Evolutionary conservation across 1,140 invertebrate genomes (phyloP).

Genomic region (Drosophila tani): DNA sequence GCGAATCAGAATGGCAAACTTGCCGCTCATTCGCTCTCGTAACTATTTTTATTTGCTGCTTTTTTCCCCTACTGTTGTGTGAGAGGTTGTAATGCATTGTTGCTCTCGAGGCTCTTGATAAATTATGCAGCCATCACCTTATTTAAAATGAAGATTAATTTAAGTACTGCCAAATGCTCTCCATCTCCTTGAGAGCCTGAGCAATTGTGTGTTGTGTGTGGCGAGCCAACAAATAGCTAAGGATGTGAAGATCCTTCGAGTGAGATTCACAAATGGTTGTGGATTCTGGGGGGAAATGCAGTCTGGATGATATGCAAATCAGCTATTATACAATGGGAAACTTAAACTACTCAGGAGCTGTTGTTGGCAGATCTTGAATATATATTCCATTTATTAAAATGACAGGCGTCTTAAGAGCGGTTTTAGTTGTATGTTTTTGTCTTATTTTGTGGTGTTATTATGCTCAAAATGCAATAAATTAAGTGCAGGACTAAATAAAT

Average conservation of each 20-base stretch:
- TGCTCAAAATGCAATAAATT: background rate
- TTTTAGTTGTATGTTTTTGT: background rate
- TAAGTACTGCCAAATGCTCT: constrained; percentile 42
- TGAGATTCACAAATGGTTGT: constrained; percentile 23
- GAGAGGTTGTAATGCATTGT: constrained; percentile 7
- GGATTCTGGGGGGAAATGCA: background rate
- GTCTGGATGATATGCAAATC: constrained; percentile 32
- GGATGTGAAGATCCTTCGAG: constrained; percentile 27
- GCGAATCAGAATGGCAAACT: constrained; percentile 45
- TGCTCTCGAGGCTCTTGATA: constrained; percentile 39
- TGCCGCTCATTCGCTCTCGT: constrained; percentile 13
- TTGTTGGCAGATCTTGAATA: constrained; percentile 10
- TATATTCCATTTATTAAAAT: constrained; percentile 28
- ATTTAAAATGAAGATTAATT: constrained; percentile 75
- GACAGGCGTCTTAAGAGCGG: background rate
- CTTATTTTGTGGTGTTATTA: background rate
- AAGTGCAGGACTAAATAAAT: background rate
- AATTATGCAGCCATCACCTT: constrained; percentile 61
- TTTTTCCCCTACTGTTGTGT: constrained; percentile 12
- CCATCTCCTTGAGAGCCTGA: constrained; percentile 9
- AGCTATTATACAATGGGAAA: constrained; percentile 26
- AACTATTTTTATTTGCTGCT: constrained; percentile 1
- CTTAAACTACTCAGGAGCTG: constrained; percentile 19
- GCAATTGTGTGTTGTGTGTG: constrained; percentile 39
- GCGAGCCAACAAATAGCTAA: constrained; percentile 34